A percentile compares a stretch with the other conserved stretches of the same genome.
Conservation (phyloP, 2,797 vertebrate genomes). For the Sciaenops ocellatus region DNA sequence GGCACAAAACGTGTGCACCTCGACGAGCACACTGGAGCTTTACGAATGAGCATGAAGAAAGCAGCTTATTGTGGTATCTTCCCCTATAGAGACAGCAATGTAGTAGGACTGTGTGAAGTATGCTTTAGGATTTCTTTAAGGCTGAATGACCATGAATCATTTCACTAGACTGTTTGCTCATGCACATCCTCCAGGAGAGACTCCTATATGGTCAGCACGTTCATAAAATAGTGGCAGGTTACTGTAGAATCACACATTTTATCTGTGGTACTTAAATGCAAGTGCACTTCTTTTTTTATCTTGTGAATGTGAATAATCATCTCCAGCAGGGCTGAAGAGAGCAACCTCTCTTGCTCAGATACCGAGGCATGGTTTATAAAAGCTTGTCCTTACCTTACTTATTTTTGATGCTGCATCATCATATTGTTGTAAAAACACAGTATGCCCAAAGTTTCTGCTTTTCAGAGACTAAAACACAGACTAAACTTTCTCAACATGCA, state of each 20-base stretch:
- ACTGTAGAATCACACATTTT: conserved; percentile 19
- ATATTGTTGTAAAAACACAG: neutral
- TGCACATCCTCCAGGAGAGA: conserved; percentile 54
- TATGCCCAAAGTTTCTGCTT: neutral
- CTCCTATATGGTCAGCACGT: conserved; percentile 19
- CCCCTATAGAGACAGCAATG: conserved; percentile 55
- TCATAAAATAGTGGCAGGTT: conserved; percentile 30
- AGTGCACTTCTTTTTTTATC: neutral
- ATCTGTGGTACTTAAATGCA: neutral
- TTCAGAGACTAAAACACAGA: no score
- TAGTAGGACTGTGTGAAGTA: conserved; percentile 66
- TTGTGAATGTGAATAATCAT: neutral
- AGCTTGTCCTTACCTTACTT: no score
- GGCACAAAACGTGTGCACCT: conserved; percentile 11
- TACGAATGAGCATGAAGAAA: conserved; percentile 29
- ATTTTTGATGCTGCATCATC: neutral
- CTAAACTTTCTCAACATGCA: no score
- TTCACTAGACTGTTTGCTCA: conserved; percentile 70
- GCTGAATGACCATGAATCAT: conserved; percentile 64
- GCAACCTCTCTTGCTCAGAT: neutral
- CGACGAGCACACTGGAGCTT: conserved; percentile 4
- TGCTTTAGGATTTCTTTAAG: conserved; percentile 67
- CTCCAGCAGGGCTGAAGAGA: neutral
- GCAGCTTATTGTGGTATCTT: conserved; percentile 33
- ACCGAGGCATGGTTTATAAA: neutral